Evolutionary conservation across 2,888 invertebrate genomes (phyloP).

Genomic region (Galerucella pusilla): DNA sequence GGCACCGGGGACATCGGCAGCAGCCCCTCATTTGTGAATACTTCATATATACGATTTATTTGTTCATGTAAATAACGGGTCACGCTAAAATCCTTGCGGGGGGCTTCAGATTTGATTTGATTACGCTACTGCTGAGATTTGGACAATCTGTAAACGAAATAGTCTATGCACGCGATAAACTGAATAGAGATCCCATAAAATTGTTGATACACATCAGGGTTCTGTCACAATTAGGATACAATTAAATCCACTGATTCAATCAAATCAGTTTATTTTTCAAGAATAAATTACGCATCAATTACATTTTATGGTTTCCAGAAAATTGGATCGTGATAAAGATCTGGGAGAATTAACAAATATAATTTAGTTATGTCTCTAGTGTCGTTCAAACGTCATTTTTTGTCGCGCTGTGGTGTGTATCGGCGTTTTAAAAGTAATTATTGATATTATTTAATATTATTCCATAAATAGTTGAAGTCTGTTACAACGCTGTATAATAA

Average conservation of each 20-base stretch:
- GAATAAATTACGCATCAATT: background rate
- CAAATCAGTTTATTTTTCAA: background rate
- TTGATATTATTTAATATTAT: background rate
- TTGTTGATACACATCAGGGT: background rate
- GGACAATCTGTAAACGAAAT: background rate
- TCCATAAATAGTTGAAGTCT: background rate
- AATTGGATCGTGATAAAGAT: background rate
- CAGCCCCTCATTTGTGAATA: too few species aligned
- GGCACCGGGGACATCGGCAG: too few species aligned
- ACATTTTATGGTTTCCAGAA: conserved; percentile 3
- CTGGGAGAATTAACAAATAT: background rate
- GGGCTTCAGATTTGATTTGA: too few species aligned
- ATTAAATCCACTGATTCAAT: background rate
- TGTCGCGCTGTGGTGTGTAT: background rate
- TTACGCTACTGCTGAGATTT: background rate
- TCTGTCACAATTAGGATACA: background rate
- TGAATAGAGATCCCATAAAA: background rate
- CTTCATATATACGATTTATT: too few species aligned
- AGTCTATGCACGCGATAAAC: background rate
- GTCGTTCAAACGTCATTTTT: background rate
- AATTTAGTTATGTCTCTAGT: background rate
- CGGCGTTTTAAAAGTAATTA: too few species aligned
- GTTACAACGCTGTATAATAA: too few species aligned
- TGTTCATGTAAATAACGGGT: too few species aligned
- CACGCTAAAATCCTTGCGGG: too few species aligned